Conservation (phyloP, 1,140 invertebrate genomes). For the Lutraria rhynchaena region DNA sequence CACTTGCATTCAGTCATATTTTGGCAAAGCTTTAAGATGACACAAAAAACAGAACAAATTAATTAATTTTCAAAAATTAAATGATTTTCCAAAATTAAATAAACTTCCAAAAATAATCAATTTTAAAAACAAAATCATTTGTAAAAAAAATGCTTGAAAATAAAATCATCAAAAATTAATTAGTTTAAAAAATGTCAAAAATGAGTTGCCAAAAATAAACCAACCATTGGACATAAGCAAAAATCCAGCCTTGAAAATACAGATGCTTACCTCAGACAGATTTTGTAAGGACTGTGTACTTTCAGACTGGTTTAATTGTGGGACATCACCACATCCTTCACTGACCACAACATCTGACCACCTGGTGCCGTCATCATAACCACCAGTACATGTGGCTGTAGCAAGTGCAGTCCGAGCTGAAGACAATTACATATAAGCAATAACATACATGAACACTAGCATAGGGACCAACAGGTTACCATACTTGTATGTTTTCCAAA, state of each 20-base stretch:
- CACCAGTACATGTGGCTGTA: slow-evolving; percentile 12
- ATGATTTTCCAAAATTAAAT: background rate
- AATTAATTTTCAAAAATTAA: background rate
- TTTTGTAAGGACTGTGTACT: slow-evolving; percentile 6
- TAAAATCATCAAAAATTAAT: background rate
- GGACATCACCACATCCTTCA: background rate
- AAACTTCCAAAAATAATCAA: background rate
- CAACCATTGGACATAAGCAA: background rate
- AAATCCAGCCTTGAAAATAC: background rate
- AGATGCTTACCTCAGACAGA: slow-evolving; percentile 10
- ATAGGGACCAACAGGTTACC: too few species aligned
- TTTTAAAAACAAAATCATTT: background rate
- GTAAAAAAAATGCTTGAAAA: background rate
- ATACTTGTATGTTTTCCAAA: too few species aligned
- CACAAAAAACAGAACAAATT: too few species aligned
- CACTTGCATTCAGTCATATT: too few species aligned
- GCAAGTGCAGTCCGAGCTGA: slow-evolving; percentile 19
- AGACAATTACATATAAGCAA: too few species aligned
- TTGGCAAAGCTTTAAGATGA: too few species aligned
- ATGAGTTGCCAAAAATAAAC: background rate
- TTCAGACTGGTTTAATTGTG: slow-evolving; percentile 8
- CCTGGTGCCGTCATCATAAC: slow-evolving; percentile 6
- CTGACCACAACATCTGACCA: background rate
- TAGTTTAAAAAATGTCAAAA: background rate
- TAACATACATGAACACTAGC: too few species aligned